Base-by-base conservation (phyloP, 2,888 invertebrate genomes). In the Pheosia tremula region DNA sequence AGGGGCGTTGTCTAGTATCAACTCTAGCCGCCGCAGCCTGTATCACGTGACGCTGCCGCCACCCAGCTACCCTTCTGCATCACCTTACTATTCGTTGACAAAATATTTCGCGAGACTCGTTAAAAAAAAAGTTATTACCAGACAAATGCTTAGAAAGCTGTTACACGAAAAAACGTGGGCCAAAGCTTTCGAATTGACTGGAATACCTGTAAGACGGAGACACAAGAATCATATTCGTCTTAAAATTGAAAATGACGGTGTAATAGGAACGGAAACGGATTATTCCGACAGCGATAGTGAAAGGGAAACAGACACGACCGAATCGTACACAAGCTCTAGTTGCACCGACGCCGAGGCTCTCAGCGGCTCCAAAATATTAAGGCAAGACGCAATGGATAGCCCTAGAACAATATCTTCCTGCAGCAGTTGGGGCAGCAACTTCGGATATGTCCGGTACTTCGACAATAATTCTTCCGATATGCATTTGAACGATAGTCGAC, bases 1-100 rank as follows among this genome's bases (percentile, higher is more conserved):
- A 88, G 93, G 93, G 79, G 93, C 93, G 80, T 88, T 93, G 84
- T 92, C 91, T 90, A 93, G 93, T 82, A 90, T 93, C 92, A 93
- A 90, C 88, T 84, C 86, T 87, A 90, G 89, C 77, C 90, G 94
- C 59, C 93, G 94, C 75, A 94, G 94, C 84, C 89, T 94, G 62
- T 94, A 95, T 85, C 94, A 93, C 82, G 91, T 95, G 74, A 95
- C 95, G 60, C 91, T 96, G 79, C 96, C 97, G 69, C 96, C 97
- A 71, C 95, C 95, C 88, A 96, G 95, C 89, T 96, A 96, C 91
- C 96, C 96, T 82, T 94, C 96, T 78, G 96, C 96, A 72, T 96
- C 97, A 58, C 97, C 97, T 39, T 97, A 97, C 87, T 95, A 96
- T 74, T 96, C 96, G 69, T 94, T 97, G 69, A 97, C 96, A 54